Conservation (phyloP, 1,140 invertebrate genomes). For the Drosophila quadrilineata region DNA sequence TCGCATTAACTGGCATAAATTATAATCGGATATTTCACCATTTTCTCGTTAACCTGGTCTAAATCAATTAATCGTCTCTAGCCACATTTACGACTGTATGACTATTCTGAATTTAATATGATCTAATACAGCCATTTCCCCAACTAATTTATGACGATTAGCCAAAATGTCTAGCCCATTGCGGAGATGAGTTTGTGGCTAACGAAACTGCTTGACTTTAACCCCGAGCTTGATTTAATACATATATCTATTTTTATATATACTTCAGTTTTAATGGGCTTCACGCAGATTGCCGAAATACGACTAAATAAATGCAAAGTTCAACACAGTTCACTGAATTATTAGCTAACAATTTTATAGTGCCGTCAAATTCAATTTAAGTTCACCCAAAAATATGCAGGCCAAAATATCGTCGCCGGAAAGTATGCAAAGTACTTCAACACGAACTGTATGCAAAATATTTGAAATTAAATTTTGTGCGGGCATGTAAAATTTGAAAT, state of each 20-base stretch:
- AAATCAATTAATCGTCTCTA: slow-evolving; percentile 24
- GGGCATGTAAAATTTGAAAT: too few relatives aligned
- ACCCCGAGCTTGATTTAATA: background rate
- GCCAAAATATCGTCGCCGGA: background rate
- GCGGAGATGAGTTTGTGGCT: background rate
- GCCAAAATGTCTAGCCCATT: slow-evolving; percentile 29
- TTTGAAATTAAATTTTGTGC: too few relatives aligned
- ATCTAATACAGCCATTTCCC: slow-evolving; percentile 47
- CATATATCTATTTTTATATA: too few relatives aligned
- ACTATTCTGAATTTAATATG: slow-evolving; percentile 26
- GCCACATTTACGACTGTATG: slow-evolving; percentile 30
- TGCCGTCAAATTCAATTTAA: background rate
- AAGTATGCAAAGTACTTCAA: slow-evolving; percentile 8
- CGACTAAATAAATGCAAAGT: too few relatives aligned
- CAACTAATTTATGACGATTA: slow-evolving; percentile 58
- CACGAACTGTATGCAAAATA: too few relatives aligned
- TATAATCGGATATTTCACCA: slow-evolving; percentile 50
- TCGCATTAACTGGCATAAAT: slow-evolving; percentile 33
- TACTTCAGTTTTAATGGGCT: slow-evolving; percentile 8
- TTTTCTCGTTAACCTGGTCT: slow-evolving; percentile 48
- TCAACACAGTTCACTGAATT: too few relatives aligned
- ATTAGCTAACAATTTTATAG: background rate
- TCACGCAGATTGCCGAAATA: background rate
- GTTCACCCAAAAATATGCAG: slow-evolving; percentile 16
- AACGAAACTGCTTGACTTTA: background rate